A percentile compares a stretch with the other conserved stretches of the same genome.
phyloP scores from a whole-genome alignment of 2,888 invertebrate species.

The Lasioglossum lativentre region DNA sequence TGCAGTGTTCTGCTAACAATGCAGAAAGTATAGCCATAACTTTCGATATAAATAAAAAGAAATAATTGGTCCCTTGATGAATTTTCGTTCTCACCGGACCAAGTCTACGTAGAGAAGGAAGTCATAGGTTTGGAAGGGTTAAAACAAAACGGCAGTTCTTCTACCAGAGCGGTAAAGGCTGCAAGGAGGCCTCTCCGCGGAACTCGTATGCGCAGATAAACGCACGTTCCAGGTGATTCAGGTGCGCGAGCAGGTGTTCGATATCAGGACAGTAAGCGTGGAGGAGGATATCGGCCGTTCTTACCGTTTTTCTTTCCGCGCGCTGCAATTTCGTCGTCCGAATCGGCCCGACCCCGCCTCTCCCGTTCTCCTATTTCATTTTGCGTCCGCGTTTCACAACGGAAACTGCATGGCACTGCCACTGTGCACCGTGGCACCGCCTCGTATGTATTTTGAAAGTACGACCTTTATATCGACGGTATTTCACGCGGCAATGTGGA shows the following conservation, averaged over 20 bases:
- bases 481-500: conserved; percentile 25
- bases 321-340: conserved; percentile 21
- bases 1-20: too few relatives aligned
- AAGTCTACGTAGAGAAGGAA: conserved; percentile 45
- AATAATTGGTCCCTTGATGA: neutral
- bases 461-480: conserved; percentile 13
- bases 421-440: neutral
- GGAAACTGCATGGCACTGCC: neutral
- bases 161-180: conserved; percentile 72
- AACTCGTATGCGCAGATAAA: conserved; percentile 76
- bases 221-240: conserved; percentile 77
- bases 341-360: neutral
- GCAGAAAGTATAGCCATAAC: too few relatives aligned
- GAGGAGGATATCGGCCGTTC: conserved; percentile 57
- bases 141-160: conserved; percentile 75
- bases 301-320: conserved; percentile 50
- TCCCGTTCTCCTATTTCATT: conserved; percentile 20
- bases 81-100: neutral
- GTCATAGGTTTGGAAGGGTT: conserved; percentile 72
- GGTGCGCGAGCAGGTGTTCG: conserved; percentile 79
- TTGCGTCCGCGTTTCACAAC: conserved; percentile 3
- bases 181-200: conserved; percentile 64
- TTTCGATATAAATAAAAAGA: neutral
- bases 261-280: conserved; percentile 75
- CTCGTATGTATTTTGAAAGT: conserved; percentile 31